phyloP scores from a whole-genome alignment of 2,888 invertebrate species.

The Cotesia congregata region DNA sequence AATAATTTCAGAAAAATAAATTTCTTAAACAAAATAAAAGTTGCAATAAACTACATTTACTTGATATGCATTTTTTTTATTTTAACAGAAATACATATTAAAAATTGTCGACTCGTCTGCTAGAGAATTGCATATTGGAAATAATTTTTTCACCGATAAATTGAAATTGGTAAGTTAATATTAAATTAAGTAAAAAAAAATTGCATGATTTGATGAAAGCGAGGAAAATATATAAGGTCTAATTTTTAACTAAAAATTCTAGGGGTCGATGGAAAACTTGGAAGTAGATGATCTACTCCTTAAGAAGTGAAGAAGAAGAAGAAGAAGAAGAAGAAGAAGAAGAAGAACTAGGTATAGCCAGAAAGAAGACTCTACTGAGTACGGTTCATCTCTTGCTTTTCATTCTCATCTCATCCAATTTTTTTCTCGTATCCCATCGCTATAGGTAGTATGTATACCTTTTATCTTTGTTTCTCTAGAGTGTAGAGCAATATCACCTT shows the following conservation, averaged over 20 bases:
- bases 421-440: conserved; percentile 26
- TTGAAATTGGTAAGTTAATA: no score
- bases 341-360: not conserved
- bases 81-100: no score
- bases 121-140: no score
- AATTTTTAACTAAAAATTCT: conserved; percentile 51
- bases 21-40: no score
- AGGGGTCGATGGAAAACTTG: conserved; percentile 56
- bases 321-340: not conserved
- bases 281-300: conserved; percentile 46
- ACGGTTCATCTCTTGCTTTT: conserved; percentile 38
- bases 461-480: conserved; percentile 38
- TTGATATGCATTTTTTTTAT: no score
- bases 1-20: no score
- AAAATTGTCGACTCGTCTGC: no score
- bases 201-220: not conserved
- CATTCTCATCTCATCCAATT: conserved; percentile 31
- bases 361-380: not conserved
- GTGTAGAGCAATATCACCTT: conserved; percentile 39
- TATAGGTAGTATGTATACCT: conserved; percentile 24
- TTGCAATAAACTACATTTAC: no score
- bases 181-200: no score
- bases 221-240: conserved; percentile 30
- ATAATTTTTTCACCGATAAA: no score
- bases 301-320: conserved; percentile 31